Base-by-base conservation (phyloP, 1,140 invertebrate species). In the Ips nitidus region DNA sequence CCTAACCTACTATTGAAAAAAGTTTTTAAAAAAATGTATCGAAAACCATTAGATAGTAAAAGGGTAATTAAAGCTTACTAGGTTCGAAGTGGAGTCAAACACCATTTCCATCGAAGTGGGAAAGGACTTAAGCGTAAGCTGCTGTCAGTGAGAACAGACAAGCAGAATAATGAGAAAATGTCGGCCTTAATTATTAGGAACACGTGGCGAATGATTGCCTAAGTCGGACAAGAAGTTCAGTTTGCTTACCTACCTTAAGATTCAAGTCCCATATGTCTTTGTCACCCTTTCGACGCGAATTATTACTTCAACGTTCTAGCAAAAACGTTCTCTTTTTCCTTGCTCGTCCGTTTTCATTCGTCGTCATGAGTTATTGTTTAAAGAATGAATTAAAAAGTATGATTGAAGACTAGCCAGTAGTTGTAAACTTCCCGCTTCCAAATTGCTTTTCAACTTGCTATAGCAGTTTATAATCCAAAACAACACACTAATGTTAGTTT, bases 211-310 rank as follows among this genome's bases (percentile, higher is more conserved):
- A 68, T 60, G 66, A 60, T 58, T 60, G 66, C 41, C 66, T 58
- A 69, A 69, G 43, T 69, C 67, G 67, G 67, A 69, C 67, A 69
- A 69, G 67, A 69, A 69, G 45, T 69, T 69, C 45, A 61, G 67
- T 69, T 69, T 69, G 67, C 67, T 69, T 69, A 69, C 58, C 45
- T 69, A 62, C 67, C 67, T 68, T 69, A 69, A 69, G 67, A 69
- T 69, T 62, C 67, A 69, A 63, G 45, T 63, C 67, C 59, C 67
- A 69, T 69, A 69, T 62, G 58, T 69, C 67, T 62, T 62, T 69
- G 67, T 69, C 67, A 56, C 59, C 67, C 67, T 61, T 64, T 62
- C 50, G 37, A 61, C 59, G 50, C 58, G 67, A 69, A 69, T 69
- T 61, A 69, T 69, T 69, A 69, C 67, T 62, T 62, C 36, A 68